Evolutionary conservation across 2,113 vertebrate genomes (phyloP).

Genomic region (Anhinga anhinga): DNA sequence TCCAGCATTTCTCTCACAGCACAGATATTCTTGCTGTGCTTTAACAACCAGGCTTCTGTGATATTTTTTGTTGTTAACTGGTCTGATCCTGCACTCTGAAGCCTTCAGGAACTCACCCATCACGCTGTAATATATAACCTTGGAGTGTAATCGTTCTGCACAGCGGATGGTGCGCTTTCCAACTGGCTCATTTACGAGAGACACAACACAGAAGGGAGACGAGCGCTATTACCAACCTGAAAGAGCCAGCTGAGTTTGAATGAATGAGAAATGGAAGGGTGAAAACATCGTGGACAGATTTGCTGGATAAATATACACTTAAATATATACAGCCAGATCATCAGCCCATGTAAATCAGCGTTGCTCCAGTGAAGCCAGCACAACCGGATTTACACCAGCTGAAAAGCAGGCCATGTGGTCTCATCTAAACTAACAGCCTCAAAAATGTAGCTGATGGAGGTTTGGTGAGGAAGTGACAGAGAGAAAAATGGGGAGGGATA

Average conservation of each 20-base stretch:
- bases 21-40: background rate
- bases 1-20: slow-evolving; percentile 6
- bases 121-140: background rate
- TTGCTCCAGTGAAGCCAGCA: background rate
- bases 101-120: background rate
- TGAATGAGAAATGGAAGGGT: background rate
- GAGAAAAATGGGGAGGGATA: background rate
- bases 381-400: background rate
- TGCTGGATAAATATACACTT: background rate
- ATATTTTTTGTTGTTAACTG: fast-evolving
- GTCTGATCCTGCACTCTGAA: background rate
- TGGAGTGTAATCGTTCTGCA: background rate
- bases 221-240: background rate
- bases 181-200: background rate
- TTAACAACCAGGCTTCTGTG: background rate
- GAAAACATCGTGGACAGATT: background rate
- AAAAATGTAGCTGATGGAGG: background rate
- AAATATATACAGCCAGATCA: background rate
- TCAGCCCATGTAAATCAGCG: background rate
- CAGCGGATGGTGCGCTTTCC: background rate
- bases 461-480: background rate
- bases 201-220: background rate
- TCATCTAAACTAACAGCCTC: background rate
- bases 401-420: background rate
- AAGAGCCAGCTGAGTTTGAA: background rate